Evolutionary conservation across 2,888 invertebrate species (phyloP).

Genomic region (Teleogryllus oceanicus): DNA sequence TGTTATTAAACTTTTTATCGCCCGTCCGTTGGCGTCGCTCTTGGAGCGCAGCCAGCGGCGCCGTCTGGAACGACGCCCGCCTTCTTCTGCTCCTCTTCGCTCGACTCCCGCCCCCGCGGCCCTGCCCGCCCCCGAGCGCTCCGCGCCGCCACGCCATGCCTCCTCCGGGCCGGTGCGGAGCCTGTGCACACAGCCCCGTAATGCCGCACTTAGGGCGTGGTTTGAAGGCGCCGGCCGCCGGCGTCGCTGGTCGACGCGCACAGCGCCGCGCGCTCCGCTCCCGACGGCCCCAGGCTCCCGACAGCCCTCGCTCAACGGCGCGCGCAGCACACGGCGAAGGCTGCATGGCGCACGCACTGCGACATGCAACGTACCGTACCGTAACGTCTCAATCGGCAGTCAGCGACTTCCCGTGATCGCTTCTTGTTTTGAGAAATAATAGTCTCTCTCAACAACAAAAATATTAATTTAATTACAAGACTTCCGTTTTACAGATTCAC

Average conservation of each 20-base stretch:
- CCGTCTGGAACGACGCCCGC: constrained; percentile 10
- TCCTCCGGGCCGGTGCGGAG: background rate
- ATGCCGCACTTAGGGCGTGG: constrained; percentile 18
- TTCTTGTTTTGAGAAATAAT: too few species aligned
- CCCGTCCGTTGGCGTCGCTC: background rate
- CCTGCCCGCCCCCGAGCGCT: background rate
- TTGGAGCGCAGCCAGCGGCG: constrained; percentile 18
- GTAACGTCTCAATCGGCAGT: too few species aligned
- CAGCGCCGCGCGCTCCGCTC: too few species aligned
- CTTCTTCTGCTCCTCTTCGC: background rate
- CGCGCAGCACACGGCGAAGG: too few species aligned
- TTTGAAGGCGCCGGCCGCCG: background rate
- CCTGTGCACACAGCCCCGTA: background rate
- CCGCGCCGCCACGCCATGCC: background rate
- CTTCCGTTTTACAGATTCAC: too few species aligned
- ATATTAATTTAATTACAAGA: too few species aligned
- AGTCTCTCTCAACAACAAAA: too few species aligned
- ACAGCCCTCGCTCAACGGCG: too few species aligned
- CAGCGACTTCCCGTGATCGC: too few species aligned
- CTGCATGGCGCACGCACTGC: too few species aligned
- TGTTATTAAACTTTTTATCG: constrained; percentile 18
- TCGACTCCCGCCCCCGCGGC: background rate
- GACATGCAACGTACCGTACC: too few species aligned
- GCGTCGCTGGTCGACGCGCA: background rate
- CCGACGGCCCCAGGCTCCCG: too few species aligned